Percentiles rank a stretch among this genome's conserved stretches.
Evolutionary conservation across 2,888 invertebrate species (phyloP).

Genomic region (Gandaritis pyraliata): DNA sequence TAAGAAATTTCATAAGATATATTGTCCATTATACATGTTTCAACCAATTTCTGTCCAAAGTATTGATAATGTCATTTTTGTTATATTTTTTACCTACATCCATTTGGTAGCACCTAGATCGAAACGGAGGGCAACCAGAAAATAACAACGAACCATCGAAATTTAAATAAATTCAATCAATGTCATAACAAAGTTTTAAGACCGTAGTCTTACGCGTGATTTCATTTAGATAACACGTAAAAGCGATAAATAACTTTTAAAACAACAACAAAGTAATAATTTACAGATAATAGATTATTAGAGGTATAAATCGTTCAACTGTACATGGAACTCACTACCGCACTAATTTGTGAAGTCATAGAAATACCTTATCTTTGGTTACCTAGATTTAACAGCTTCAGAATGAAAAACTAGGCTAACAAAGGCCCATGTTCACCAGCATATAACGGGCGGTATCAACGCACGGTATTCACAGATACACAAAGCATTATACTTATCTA

Average conservation of each 20-base stretch:
- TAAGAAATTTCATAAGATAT: slow-evolving; percentile 21
- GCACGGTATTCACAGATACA: too few species aligned
- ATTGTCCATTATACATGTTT: slow-evolving; percentile 27
- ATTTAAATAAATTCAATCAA: slow-evolving; percentile 55
- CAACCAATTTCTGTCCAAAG: slow-evolving; percentile 16
- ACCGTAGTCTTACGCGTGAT: slow-evolving; percentile 56
- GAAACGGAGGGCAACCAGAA: slow-evolving; percentile 44
- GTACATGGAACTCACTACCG: slow-evolving; percentile 41
- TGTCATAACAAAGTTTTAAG: slow-evolving; percentile 55
- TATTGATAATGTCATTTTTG: slow-evolving; percentile 9
- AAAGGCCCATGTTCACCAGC: neutral
- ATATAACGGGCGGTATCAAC: neutral
- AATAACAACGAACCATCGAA: slow-evolving; percentile 46
- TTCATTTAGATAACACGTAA: slow-evolving; percentile 51
- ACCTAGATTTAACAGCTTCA: neutral
- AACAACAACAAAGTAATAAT: slow-evolving; percentile 62
- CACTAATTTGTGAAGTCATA: slow-evolving; percentile 15
- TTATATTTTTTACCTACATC: slow-evolving; percentile 19
- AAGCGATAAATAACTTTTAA: slow-evolving; percentile 59
- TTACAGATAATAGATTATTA: slow-evolving; percentile 48
- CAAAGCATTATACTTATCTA: neutral
- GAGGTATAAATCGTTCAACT: slow-evolving; percentile 53
- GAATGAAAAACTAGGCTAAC: neutral
- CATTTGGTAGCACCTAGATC: slow-evolving; percentile 42
- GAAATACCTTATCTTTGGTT: neutral